Percentiles rank a stretch among this genome's conserved stretches.
Evolutionary conservation across 2,113 vertebrate species (phyloP).

Genomic region (Cinclus cinclus): DNA sequence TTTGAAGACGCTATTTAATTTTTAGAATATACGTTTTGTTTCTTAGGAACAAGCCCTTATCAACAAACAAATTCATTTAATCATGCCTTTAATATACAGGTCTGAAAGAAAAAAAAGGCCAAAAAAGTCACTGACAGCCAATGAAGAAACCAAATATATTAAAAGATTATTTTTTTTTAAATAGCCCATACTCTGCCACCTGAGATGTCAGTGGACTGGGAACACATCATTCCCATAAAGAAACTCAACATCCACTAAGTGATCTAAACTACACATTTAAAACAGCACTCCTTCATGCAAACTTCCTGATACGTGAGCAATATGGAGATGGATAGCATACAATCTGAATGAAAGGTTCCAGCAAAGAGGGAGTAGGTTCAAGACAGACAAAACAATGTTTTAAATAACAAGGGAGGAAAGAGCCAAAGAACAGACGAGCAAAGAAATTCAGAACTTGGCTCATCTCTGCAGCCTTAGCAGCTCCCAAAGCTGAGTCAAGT

Average conservation of each 20-base stretch:
- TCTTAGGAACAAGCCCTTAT: neutral
- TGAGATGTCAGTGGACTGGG: neutral
- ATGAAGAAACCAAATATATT: neutral
- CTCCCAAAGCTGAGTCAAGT: slow-evolving; percentile 24
- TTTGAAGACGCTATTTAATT: neutral
- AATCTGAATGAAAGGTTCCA: neutral
- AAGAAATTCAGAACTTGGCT: slow-evolving; percentile 14
- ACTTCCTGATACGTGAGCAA: neutral
- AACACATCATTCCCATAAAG: neutral
- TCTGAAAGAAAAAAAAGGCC: neutral
- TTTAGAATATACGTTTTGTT: neutral
- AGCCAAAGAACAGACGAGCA: neutral
- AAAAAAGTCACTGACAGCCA: neutral
- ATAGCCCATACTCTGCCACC: neutral
- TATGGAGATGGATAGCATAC: neutral
- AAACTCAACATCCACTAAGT: neutral
- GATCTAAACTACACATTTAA: neutral
- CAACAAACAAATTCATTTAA: neutral
- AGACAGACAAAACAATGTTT: neutral
- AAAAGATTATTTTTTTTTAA: neutral
- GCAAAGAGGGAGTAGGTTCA: neutral
- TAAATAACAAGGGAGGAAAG: neutral
- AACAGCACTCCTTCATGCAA: neutral
- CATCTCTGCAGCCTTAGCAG: neutral
- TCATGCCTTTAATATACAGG: fast-evolving